Evolutionary conservation across 2,888 invertebrate species (phyloP).

Genomic region (Temnothorax unifasciatus): DNA sequence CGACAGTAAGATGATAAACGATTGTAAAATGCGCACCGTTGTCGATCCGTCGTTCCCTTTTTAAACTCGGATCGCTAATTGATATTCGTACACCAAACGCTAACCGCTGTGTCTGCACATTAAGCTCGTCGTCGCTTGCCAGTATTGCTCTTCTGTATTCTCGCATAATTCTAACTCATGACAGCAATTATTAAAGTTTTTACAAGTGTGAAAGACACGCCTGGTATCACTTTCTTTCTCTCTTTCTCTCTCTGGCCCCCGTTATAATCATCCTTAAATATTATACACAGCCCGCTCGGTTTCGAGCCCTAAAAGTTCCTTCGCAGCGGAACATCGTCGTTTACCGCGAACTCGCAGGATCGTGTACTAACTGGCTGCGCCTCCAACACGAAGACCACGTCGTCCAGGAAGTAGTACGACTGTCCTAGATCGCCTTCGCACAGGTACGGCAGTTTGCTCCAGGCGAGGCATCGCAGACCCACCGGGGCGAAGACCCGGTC

Average conservation of each 20-base stretch:
- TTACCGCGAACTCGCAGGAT: slow-evolving; percentile 37
- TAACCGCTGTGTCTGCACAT: slow-evolving; percentile 83
- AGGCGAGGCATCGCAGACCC: slow-evolving; percentile 92
- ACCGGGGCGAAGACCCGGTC: slow-evolving; percentile 89
- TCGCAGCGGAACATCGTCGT: not conserved
- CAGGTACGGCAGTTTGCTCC: slow-evolving; percentile 97
- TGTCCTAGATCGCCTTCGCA: slow-evolving; percentile 98
- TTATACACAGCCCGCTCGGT: not conserved
- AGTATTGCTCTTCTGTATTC: slow-evolving; percentile 84
- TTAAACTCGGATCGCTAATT: slow-evolving; percentile 61
- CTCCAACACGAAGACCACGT: slow-evolving; percentile 94
- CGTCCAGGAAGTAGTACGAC: slow-evolving; percentile 96
- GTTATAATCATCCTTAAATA: not conserved
- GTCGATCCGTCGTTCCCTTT: slow-evolving; percentile 62
- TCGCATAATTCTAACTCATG: slow-evolving; percentile 82
- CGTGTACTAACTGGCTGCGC: slow-evolving; percentile 76
- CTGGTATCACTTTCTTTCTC: not conserved
- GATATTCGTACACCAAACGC: slow-evolving; percentile 80
- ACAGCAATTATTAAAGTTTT: slow-evolving; percentile 83
- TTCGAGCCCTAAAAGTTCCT: slow-evolving; percentile 14
- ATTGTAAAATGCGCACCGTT: slow-evolving; percentile 72
- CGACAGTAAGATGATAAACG: slow-evolving; percentile 72
- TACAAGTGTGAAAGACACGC: slow-evolving; percentile 82
- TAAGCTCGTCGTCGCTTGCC: slow-evolving; percentile 84
- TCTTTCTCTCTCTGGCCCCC: not conserved